These are phyloP conservation scores for Astropecten irregularis DNA, from an alignment of 53 echinoderm and acorn worm genomes.

Conservation along the genomic window DNA sequence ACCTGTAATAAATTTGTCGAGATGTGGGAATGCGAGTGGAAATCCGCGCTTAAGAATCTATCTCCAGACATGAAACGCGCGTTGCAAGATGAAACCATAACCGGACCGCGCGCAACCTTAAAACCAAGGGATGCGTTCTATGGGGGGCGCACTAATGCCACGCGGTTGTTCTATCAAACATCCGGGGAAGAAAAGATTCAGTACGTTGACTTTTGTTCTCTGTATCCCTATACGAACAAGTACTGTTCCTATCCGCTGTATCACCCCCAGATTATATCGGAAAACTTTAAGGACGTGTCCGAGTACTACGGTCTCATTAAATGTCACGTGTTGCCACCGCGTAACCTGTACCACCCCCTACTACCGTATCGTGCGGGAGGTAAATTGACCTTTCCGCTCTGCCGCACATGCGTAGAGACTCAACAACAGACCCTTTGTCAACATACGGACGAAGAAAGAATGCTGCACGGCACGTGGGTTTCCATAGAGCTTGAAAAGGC, in stretches of 20 bases:
- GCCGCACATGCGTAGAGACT: slow-evolving; percentile 56
- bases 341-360: slow-evolving; percentile 46
- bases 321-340: slow-evolving; percentile 37
- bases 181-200: slow-evolving; percentile 48
- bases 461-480: slow-evolving; percentile 55
- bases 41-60: background rate
- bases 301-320: slow-evolving; percentile 62
- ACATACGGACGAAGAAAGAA: slow-evolving; percentile 48
- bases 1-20: background rate
- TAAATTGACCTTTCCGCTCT: slow-evolving; percentile 71
- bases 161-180: background rate
- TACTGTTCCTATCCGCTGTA: slow-evolving; percentile 62
- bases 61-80: background rate
- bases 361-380: slow-evolving; percentile 39
- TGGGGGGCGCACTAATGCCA: slow-evolving; percentile 14
- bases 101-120: slow-evolving; percentile 10
- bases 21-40: slow-evolving; percentile 31
- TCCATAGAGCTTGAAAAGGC: slow-evolving; percentile 62
- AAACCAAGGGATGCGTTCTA: slow-evolving; percentile 28
- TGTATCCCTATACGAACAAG: slow-evolving; percentile 68
- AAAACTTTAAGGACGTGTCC: slow-evolving; percentile 17
- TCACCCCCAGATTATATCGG: slow-evolving; percentile 24
- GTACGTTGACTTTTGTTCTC: slow-evolving; percentile 65
- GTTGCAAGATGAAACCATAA: background rate
- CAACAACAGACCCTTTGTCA: slow-evolving; percentile 2